Percentiles rank a stretch among this genome's conserved stretches.
Evolutionary conservation across 30 jellyfish, hydroid and myxozoan species (phyloP).

Genomic region (Turritopsis dohrnii): DNA sequence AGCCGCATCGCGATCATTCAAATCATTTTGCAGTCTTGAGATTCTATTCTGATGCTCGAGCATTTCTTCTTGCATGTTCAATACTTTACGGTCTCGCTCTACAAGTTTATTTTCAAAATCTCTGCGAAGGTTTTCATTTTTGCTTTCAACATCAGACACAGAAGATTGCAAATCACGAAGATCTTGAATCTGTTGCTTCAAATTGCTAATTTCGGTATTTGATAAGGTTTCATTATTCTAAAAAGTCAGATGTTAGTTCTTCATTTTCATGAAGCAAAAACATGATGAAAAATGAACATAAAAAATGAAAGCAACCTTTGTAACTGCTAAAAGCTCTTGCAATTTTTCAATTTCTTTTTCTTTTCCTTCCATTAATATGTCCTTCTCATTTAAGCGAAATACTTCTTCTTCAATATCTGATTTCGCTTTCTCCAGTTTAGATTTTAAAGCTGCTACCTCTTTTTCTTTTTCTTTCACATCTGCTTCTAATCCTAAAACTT

Average conservation of each 20-base stretch:
- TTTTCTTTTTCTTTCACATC: conserved; percentile 36
- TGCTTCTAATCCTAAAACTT: conserved; percentile 32
- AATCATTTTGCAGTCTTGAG: conserved; percentile 13
- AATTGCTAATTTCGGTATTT: conserved; percentile 1
- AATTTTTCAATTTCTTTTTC: conserved; percentile 14
- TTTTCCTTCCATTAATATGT: conserved; percentile 11
- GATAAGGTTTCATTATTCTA: neutral
- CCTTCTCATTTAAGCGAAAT: conserved; percentile 15
- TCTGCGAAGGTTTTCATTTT: neutral
- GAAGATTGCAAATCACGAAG: conserved; percentile 5
- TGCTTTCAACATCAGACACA: neutral
- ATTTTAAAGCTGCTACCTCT: conserved; percentile 31
- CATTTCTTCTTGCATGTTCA: conserved; percentile 32
- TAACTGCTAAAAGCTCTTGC: conserved; percentile 17
- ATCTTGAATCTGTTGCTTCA: conserved; percentile 16
- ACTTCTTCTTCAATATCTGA: conserved; percentile 10
- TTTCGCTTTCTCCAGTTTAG: conserved; percentile 32
- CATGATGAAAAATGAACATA: too few species aligned
- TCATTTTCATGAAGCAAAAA: too few species aligned
- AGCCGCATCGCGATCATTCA: conserved; percentile 28
- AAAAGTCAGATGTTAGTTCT: neutral
- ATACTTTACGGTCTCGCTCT: conserved; percentile 36
- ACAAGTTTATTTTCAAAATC: neutral
- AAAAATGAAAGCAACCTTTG: conserved; percentile 24
- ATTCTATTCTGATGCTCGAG: conserved; percentile 26